Conservation (phyloP, 2,113 vertebrate species). For the Prionailurus viverrinus region DNA sequence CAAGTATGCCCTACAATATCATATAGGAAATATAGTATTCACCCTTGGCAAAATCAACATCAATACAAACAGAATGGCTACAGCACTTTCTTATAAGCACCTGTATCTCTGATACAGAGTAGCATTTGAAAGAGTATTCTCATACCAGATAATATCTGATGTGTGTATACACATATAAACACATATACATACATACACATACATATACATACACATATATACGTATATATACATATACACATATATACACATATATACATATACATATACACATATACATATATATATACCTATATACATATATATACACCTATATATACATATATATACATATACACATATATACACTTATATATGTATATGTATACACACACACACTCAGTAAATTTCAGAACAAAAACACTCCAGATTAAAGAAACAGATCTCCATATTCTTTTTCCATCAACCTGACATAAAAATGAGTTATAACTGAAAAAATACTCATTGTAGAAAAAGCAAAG, state of each 20-base stretch:
- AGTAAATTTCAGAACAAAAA: neutral
- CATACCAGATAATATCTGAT: neutral
- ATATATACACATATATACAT: no score
- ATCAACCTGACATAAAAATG: neutral
- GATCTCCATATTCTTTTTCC: neutral
- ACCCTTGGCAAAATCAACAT: neutral
- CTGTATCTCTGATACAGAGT: neutral
- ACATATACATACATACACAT: no score
- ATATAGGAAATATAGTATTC: neutral
- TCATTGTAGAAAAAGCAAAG: neutral
- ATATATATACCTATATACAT: no score
- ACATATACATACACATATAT: no score
- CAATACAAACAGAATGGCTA: neutral
- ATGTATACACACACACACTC: neutral
- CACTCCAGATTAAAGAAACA: conserved; percentile 1
- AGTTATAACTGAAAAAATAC: neutral
- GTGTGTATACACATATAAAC: no score
- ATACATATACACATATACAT: no score
- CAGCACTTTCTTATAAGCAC: neutral
- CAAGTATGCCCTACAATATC: neutral
- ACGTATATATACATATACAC: no score
- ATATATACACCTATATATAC: fast-evolving
- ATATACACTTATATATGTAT: no score
- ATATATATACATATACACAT: no score
- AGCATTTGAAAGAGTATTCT: neutral